Evolutionary conservation across 64 coral and sea anemone species (phyloP).

Genomic region (Astreopora myriophthalma): DNA sequence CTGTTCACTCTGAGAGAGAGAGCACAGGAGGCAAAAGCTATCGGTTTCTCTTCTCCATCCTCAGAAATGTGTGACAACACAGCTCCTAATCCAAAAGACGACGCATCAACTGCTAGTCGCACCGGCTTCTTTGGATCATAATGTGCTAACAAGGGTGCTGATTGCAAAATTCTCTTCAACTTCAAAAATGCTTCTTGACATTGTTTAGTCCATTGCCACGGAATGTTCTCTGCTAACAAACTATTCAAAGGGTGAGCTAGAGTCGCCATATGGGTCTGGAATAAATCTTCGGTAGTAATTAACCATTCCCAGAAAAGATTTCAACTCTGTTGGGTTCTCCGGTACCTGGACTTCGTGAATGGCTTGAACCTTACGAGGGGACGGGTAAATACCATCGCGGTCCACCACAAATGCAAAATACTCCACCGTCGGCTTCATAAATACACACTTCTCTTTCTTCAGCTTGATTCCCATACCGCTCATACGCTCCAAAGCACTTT

Average conservation of each 20-base stretch:
- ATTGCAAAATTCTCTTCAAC: constrained; percentile 35
- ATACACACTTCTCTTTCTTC: constrained; percentile 31
- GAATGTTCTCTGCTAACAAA: neutral
- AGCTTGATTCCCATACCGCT: neutral
- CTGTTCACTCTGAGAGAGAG: constrained; percentile 34
- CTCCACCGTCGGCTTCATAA: constrained; percentile 2
- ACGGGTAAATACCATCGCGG: constrained; percentile 24
- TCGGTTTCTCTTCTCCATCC: constrained; percentile 54
- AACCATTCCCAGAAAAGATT: constrained; percentile 31
- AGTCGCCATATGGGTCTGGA: constrained; percentile 31
- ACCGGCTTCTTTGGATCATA: constrained; percentile 46
- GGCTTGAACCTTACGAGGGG: constrained; percentile 36
- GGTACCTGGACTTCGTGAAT: constrained; percentile 30
- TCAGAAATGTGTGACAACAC: constrained; percentile 36
- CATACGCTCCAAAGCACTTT: neutral
- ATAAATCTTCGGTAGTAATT: constrained; percentile 57
- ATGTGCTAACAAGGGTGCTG: constrained; percentile 38
- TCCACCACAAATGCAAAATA: neutral
- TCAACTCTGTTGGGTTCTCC: constrained; percentile 39
- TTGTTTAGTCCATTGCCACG: constrained; percentile 48
- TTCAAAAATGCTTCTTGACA: constrained; percentile 51
- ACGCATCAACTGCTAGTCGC: constrained; percentile 59
- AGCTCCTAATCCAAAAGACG: constrained; percentile 40
- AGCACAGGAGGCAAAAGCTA: constrained; percentile 55
- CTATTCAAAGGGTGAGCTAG: constrained; percentile 17